A percentile compares a stretch with the other conserved stretches of the same genome.
Conservation (phyloP, 1,140 invertebrate species). For the Whitmania pigra region DNA sequence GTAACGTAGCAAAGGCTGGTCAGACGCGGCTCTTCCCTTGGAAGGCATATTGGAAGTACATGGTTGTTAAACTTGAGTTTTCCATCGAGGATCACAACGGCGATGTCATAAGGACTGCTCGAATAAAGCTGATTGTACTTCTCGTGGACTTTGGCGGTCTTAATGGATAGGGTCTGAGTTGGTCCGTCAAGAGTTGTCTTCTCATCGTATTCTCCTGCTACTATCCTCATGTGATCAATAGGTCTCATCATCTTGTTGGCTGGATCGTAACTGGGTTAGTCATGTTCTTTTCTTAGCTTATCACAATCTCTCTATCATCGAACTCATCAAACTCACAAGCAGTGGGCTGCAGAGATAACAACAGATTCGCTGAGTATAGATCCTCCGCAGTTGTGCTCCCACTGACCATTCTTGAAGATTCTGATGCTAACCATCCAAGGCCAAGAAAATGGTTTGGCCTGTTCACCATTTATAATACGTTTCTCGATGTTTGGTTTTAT, state of each 20-base stretch:
- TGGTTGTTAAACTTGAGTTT: slow-evolving; percentile 80
- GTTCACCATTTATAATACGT: not conserved
- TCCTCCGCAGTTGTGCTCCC: slow-evolving; percentile 1
- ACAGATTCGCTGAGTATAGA: not conserved
- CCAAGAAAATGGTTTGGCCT: not conserved
- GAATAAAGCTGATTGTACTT: not conserved
- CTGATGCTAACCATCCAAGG: slow-evolving; percentile 4
- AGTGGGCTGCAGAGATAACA: not conserved
- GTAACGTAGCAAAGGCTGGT: slow-evolving; percentile 12
- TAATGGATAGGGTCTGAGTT: not conserved
- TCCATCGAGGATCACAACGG: slow-evolving; percentile 70
- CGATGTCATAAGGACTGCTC: slow-evolving; percentile 55
- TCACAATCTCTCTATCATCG: too few relatives aligned
- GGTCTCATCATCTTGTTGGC: not conserved
- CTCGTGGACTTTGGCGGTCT: not conserved
- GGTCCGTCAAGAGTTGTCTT: not conserved
- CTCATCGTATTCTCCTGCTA: slow-evolving; percentile 7
- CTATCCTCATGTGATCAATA: not conserved
- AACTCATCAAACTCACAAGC: not conserved
- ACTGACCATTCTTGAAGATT: not conserved
- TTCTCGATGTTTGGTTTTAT: not conserved
- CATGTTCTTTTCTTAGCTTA: too few relatives aligned
- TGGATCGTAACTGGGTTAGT: too few relatives aligned
- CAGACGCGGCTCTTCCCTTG: slow-evolving; percentile 57
- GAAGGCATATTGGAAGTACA: slow-evolving; percentile 81